phyloP scores from a whole-genome alignment of 1,140 invertebrate species.

The Drosophila lowei region DNA sequence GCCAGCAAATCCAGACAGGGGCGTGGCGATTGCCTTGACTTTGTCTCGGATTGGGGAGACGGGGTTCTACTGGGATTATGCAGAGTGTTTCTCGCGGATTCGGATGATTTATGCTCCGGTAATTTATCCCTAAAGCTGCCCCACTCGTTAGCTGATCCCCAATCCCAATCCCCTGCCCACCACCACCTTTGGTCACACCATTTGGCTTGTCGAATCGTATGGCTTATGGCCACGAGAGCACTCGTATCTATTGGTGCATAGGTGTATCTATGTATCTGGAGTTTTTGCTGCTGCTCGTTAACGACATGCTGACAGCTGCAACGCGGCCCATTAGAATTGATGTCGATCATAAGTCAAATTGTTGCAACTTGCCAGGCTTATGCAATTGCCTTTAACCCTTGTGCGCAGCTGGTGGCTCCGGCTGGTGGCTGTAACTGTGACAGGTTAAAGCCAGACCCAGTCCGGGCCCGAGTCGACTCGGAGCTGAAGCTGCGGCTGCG shows the following conservation, averaged over 20 bases:
- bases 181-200: conserved; percentile 5
- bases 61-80: conserved; percentile 25
- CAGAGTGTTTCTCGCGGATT: conserved; percentile 10
- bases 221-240: conserved; percentile 17
- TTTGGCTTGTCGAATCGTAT: neutral
- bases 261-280: conserved; percentile 44
- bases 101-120: conserved; percentile 39
- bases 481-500: conserved; percentile 8
- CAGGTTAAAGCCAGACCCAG: conserved; percentile 63
- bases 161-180: conserved; percentile 38
- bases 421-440: conserved; percentile 48
- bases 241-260: conserved; percentile 12
- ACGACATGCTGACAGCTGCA: conserved; percentile 80
- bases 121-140: conserved; percentile 42
- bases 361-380: conserved; percentile 63
- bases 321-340: conserved; percentile 75
- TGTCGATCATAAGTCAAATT: conserved; percentile 81
- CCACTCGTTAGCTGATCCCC: conserved; percentile 47
- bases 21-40: conserved; percentile 24
- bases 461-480: conserved; percentile 7
- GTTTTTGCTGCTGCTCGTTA: conserved; percentile 49
- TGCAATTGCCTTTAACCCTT: conserved; percentile 73
- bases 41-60: conserved; percentile 13
- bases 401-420: conserved; percentile 24
- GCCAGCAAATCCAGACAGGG: conserved; percentile 3